Evolutionary conservation across 2,888 invertebrate genomes (phyloP).

Genomic region (Caenorhabditis doughertyi): DNA sequence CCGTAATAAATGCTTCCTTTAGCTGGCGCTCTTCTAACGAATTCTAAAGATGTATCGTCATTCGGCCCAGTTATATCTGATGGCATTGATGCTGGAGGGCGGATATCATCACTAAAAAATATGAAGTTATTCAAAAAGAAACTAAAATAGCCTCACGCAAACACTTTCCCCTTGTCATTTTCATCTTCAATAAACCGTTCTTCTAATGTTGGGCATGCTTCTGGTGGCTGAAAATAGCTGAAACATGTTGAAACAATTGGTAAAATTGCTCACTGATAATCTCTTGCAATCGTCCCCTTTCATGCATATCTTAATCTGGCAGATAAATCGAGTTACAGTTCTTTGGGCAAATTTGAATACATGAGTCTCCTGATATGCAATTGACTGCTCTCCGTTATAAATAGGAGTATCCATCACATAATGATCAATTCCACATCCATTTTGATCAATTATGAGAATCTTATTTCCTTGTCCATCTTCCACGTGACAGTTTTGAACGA

Average conservation of each 20-base stretch:
- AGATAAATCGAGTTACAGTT: slow-evolving; percentile 81
- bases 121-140: no score
- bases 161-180: slow-evolving; percentile 48
- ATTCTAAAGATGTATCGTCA: slow-evolving; percentile 64
- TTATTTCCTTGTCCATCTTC: slow-evolving; percentile 82
- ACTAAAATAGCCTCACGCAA: slow-evolving; percentile 24
- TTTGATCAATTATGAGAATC: slow-evolving; percentile 82
- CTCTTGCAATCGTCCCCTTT: slow-evolving; percentile 79
- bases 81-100: slow-evolving; percentile 52
- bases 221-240: slow-evolving; percentile 72
- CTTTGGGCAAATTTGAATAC: slow-evolving; percentile 83
- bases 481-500: slow-evolving; percentile 83
- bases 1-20: slow-evolving; percentile 67
- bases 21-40: slow-evolving; percentile 61
- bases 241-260: background rate
- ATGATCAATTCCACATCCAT: slow-evolving; percentile 82
- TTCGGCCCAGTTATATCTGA: slow-evolving; percentile 53
- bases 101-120: slow-evolving; percentile 43
- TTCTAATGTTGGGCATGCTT: slow-evolving; percentile 73
- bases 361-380: slow-evolving; percentile 82
- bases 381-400: slow-evolving; percentile 76
- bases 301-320: slow-evolving; percentile 81
- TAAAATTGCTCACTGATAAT: slow-evolving; percentile 73
- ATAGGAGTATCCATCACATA: slow-evolving; percentile 81
- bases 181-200: slow-evolving; percentile 64